phyloP scores from a whole-genome alignment of 2,113 vertebrate genomes.

The Megalops atlanticus region DNA sequence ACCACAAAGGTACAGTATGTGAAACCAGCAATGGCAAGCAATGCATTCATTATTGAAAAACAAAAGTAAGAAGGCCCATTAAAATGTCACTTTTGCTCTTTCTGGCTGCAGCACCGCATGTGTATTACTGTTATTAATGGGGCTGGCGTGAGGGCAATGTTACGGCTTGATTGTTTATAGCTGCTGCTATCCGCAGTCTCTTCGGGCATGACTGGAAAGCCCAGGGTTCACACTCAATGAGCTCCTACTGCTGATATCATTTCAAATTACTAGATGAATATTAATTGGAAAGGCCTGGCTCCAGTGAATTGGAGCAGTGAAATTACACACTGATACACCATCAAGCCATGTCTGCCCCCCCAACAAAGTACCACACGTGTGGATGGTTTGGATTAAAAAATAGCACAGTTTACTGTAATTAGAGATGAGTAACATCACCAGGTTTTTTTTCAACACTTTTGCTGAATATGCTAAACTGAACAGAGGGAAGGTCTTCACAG shows the following conservation, averaged over 20 bases:
- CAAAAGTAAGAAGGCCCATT: conserved; percentile 50
- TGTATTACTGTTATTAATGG: conserved; percentile 53
- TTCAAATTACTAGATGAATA: conserved; percentile 25
- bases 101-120: conserved; percentile 32
- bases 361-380: not conserved
- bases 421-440: not conserved
- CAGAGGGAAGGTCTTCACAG: not conserved
- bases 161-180: conserved; percentile 46
- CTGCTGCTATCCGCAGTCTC: conserved; percentile 45
- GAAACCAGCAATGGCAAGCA: conserved; percentile 33
- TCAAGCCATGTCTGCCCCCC: not conserved
- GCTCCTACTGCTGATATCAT: conserved; percentile 18
- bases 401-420: conserved; percentile 1
- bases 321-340: not conserved
- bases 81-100: conserved; percentile 53
- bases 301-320: conserved; percentile 16
- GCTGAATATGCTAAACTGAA: not conserved
- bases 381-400: not conserved
- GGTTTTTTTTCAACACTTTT: not conserved
- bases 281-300: conserved; percentile 22
- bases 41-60: conserved; percentile 52
- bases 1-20: conserved; percentile 20
- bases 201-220: conserved; percentile 48
- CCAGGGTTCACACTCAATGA: conserved; percentile 17
- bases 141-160: conserved; percentile 31